These are phyloP conservation scores for Microhierax caerulescens DNA, from an alignment of 2,797 vertebrate species.

Conservation along the genomic window DNA sequence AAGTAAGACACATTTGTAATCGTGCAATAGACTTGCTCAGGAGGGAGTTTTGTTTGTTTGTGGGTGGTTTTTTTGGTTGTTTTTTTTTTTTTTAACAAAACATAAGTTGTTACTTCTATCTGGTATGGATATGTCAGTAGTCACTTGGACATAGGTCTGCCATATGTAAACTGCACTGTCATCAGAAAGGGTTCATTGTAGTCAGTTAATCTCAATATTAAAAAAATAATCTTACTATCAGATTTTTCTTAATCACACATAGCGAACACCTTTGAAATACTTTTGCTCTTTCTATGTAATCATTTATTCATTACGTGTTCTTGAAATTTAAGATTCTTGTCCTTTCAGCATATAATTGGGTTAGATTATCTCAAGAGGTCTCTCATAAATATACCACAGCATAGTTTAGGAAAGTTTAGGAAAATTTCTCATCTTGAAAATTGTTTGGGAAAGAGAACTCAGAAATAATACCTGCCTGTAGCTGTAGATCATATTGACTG, in stretches of 20 bases:
- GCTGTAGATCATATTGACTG: background rate
- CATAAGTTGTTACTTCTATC: background rate
- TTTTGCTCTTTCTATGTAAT: background rate
- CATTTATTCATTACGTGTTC: background rate
- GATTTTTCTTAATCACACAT: fast-evolving
- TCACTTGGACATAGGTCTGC: background rate
- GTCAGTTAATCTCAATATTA: background rate
- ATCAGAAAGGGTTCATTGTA: background rate
- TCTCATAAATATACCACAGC: background rate
- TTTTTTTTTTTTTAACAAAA: background rate
- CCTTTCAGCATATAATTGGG: background rate
- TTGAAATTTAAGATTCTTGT: background rate
- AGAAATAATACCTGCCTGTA: background rate
- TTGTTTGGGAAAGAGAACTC: background rate
- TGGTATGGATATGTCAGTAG: background rate
- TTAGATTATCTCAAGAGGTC: background rate
- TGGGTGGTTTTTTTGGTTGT: too few relatives aligned
- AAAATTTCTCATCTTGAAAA: background rate
- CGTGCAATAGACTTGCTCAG: background rate
- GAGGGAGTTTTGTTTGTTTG: background rate
- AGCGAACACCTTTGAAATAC: background rate
- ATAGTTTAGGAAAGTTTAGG: background rate
- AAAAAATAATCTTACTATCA: background rate
- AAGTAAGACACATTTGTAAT: background rate
- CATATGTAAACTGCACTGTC: background rate